phyloP scores from a whole-genome alignment of 2,797 vertebrate species.

The Yasuhikotakia modesta region DNA sequence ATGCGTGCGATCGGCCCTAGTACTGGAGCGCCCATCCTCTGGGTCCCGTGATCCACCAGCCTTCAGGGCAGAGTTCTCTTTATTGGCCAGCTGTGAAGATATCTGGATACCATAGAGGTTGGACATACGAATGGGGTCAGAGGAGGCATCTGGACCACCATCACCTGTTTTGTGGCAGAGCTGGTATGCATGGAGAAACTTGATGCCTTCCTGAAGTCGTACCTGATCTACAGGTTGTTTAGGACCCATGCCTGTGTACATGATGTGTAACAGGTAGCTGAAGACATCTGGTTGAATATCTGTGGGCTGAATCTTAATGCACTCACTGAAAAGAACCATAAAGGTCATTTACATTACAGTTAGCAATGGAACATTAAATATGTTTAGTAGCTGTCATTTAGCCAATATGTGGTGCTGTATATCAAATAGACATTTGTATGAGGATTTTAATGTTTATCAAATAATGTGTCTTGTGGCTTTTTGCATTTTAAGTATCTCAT shows the following conservation, averaged over 20 bases:
- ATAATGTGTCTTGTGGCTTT: not conserved
- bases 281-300: conserved; percentile 98
- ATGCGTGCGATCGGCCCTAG: conserved; percentile 75
- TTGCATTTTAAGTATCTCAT: not conserved
- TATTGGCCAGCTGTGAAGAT: conserved; percentile 85
- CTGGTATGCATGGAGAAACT: conserved; percentile 94
- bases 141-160: conserved; percentile 73
- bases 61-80: conserved; percentile 77
- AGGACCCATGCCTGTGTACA: conserved; percentile 94
- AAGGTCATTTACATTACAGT: conserved; percentile 4
- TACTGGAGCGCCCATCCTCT: conserved; percentile 64
- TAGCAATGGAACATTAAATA: not conserved
- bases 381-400: not conserved
- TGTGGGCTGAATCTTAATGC: conserved; percentile 97
- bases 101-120: conserved; percentile 99
- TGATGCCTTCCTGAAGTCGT: conserved; percentile 93
- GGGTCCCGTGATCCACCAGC: conserved; percentile 65
- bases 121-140: conserved; percentile 86
- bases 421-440: not conserved
- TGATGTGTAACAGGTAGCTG: conserved; percentile 96
- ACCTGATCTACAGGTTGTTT: conserved; percentile 89
- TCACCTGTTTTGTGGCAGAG: conserved; percentile 83
- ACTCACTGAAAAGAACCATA: conserved; percentile 78
- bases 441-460: not conserved
- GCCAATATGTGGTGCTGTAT: not conserved